Percentiles rank a stretch among this genome's conserved stretches.
Evolutionary conservation across 2,888 invertebrate species (phyloP).

Genomic region (Andrena chrysosceles): DNA sequence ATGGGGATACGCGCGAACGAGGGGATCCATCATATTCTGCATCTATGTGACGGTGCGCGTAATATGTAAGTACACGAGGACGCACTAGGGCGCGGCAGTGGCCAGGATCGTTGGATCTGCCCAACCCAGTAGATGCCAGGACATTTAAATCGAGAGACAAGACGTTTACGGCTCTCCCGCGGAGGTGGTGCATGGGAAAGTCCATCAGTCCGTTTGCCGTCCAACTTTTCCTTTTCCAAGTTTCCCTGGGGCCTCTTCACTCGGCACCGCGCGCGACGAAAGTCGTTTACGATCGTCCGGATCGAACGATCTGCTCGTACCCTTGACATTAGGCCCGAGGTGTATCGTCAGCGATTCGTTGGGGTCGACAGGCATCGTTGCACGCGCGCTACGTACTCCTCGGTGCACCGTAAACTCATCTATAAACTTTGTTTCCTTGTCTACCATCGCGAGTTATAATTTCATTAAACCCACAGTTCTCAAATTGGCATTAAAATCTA

Average conservation of each 20-base stretch:
- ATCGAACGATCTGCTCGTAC: slow-evolving; percentile 14
- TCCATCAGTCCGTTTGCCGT: slow-evolving; percentile 71
- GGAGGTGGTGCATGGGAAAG: slow-evolving; percentile 77
- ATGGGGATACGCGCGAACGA: background rate
- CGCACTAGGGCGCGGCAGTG: slow-evolving; percentile 65
- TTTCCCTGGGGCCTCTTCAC: slow-evolving; percentile 5
- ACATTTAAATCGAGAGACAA: slow-evolving; percentile 75
- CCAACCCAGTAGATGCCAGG: slow-evolving; percentile 75
- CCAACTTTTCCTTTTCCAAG: slow-evolving; percentile 50
- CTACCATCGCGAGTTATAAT: background rate
- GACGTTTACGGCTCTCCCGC: slow-evolving; percentile 78
- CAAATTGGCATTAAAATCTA: slow-evolving; percentile 7
- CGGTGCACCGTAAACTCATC: background rate
- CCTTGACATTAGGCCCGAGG: slow-evolving; percentile 54
- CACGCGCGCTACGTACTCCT: background rate
- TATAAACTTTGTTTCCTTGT: slow-evolving; percentile 18
- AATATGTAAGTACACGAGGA: slow-evolving; percentile 29
- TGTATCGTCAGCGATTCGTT: slow-evolving; percentile 17
- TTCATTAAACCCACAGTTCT: background rate
- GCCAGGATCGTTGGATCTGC: slow-evolving; percentile 65
- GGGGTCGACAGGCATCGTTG: slow-evolving; percentile 20
- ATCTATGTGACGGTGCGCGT: slow-evolving; percentile 18
- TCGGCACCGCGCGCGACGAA: slow-evolving; percentile 24
- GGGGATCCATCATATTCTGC: slow-evolving; percentile 31
- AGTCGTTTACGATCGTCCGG: slow-evolving; percentile 31